A percentile compares a stretch with the other conserved stretches of the same genome.
These are phyloP conservation scores for Apocrypta bakeri DNA, from an alignment of 1,140 invertebrate species.

Conservation along the genomic window DNA sequence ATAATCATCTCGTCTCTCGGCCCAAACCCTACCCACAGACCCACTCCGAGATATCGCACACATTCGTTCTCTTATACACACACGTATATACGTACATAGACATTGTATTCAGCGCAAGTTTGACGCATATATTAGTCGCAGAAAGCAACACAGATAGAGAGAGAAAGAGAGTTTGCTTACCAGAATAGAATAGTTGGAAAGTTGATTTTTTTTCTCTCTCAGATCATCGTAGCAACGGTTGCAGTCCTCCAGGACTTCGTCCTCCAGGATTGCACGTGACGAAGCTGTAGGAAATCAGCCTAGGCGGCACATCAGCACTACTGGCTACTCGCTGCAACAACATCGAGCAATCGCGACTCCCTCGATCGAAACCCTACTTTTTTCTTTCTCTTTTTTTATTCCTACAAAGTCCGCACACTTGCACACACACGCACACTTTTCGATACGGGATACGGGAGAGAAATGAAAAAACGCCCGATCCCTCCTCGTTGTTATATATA, in stretches of 20 bases:
- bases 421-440: not conserved
- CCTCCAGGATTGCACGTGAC: not conserved
- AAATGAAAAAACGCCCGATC: not conserved
- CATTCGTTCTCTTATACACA: not conserved
- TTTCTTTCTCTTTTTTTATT: not conserved
- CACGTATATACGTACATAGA: not conserved
- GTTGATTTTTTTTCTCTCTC: not conserved
- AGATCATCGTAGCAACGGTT: constrained; percentile 31
- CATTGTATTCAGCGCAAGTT: not conserved
- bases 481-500: not conserved
- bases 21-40: not conserved
- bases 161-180: no score
- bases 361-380: not conserved
- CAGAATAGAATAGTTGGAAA: constrained; percentile 24
- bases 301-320: not conserved
- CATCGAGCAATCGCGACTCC: not conserved
- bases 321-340: not conserved
- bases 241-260: not conserved
- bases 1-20: not conserved
- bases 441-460: not conserved
- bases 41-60: not conserved
- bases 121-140: not conserved
- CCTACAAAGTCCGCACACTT: not conserved
- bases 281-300: not conserved
- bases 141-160: not conserved